Base-by-base conservation (phyloP, 2,113 vertebrate genomes). In the Nothocercus julius region DNA sequence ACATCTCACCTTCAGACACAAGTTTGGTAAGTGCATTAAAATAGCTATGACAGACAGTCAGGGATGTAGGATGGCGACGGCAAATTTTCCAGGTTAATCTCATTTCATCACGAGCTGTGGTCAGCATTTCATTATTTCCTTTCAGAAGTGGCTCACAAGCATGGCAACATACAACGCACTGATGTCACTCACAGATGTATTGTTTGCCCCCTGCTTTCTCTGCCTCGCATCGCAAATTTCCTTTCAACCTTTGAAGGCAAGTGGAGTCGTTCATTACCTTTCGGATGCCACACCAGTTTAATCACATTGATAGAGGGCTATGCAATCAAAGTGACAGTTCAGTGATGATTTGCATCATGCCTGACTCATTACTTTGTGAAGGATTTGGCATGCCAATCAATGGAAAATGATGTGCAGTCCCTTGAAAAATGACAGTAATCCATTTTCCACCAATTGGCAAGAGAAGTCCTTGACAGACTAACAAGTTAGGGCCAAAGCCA, bases 241-340 rank as follows among this genome's bases (percentile, higher is more conserved):
- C 78, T 97, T 95, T 97, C 96, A 96, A 92, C 96, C 92, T 94
- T 92, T 97, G 89, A 96, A 97, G 69, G 81, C 92, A 97, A 96
- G 96, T 76, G 94, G 93, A 96, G 95, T 87, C 1, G 25, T 97
- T 96, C 97, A 96, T 97, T 97, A 97, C 95, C 92, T 97, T 97
- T 98, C 94, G 66, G 93, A 97, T 93, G 97, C 97, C 97, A 97
- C 87, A 96, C 95, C 90, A 96, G 97, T 97, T 98, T 98, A 98
- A 98, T 98, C 96, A 97, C 93, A 91, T 95, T 97, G 98, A 98
- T 97, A 98, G 97, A 98, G 89, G 96, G 91, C 97, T 98, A 96
- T 97, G 98, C 98, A 98, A 98, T 98, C 98, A 98, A 98, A 97
- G 94, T 97, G 98, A 98, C 98, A 98, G 97, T 96, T 97, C 97